Evolutionary conservation across 2,888 invertebrate species (phyloP).

Genomic region (Campaea margaritaria): DNA sequence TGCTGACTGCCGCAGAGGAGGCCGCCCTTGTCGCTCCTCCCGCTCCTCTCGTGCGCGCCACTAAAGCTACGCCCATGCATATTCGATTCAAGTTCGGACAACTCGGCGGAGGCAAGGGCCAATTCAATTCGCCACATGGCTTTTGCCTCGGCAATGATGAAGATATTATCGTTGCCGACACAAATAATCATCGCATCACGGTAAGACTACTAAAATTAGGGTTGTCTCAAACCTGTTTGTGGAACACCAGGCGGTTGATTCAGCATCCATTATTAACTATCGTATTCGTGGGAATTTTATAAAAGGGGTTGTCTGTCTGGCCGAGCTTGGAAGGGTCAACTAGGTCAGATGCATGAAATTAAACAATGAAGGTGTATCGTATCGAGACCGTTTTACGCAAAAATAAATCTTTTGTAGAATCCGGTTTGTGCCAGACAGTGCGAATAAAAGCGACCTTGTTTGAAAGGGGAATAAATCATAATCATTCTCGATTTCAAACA

Average conservation of each 20-base stretch:
- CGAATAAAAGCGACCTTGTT: not conserved
- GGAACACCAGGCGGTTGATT: not conserved
- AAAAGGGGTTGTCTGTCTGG: not conserved
- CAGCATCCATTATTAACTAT: not conserved
- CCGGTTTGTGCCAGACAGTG: conserved; percentile 4
- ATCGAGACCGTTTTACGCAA: not conserved
- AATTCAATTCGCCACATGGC: conserved; percentile 98
- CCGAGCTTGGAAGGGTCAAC: not conserved
- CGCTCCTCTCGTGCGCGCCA: conserved; percentile 86
- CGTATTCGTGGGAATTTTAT: not conserved
- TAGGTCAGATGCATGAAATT: not conserved
- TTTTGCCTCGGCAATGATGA: conserved; percentile 98
- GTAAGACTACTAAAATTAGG: conserved; percentile 64
- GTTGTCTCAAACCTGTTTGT: not conserved
- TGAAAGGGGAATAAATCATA: no score
- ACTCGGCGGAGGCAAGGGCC: conserved; percentile 95
- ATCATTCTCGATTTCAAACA: no score
- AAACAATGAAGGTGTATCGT: not conserved
- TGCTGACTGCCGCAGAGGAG: conserved; percentile 77
- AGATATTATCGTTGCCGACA: conserved; percentile 98
- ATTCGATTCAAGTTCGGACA: conserved; percentile 97
- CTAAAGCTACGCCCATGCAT: conserved; percentile 93
- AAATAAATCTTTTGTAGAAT: not conserved
- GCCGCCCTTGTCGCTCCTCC: conserved; percentile 77
- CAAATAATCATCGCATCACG: conserved; percentile 98